phyloP scores from a whole-genome alignment of 2,113 vertebrate species.

The Myocastor coypus region DNA sequence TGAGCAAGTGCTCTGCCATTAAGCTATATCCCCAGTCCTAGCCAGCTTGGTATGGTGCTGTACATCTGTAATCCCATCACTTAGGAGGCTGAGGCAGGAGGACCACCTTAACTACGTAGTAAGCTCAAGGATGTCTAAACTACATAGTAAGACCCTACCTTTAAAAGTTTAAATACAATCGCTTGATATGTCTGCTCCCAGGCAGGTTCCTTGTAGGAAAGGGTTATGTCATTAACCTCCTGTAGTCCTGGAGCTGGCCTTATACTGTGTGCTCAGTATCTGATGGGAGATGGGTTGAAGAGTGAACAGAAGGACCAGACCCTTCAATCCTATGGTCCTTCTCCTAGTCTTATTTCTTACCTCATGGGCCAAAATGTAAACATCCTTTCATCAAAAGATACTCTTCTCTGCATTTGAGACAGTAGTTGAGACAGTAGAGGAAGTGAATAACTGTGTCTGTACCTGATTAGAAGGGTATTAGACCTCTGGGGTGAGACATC shows the following conservation, averaged over 20 bases:
- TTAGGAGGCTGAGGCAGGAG: background rate
- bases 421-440: background rate
- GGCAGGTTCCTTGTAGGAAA: background rate
- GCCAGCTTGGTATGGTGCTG: background rate
- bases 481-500: background rate
- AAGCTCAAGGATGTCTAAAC: background rate
- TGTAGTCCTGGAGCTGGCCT: background rate
- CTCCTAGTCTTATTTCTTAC: slow-evolving; percentile 32
- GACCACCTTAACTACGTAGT: background rate
- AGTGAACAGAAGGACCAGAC: background rate
- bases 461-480: background rate
- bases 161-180: background rate
- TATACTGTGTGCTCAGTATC: background rate
- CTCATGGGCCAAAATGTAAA: slow-evolving; percentile 31
- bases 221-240: background rate
- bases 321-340: background rate
- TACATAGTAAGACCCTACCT: background rate
- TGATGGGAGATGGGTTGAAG: background rate
- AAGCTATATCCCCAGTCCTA: background rate
- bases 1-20: background rate
- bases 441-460: background rate
- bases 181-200: background rate
- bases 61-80: background rate
- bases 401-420: background rate
- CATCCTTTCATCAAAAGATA: background rate